phyloP scores from a whole-genome alignment of 2,113 vertebrate genomes.

The Rhea pennata region DNA sequence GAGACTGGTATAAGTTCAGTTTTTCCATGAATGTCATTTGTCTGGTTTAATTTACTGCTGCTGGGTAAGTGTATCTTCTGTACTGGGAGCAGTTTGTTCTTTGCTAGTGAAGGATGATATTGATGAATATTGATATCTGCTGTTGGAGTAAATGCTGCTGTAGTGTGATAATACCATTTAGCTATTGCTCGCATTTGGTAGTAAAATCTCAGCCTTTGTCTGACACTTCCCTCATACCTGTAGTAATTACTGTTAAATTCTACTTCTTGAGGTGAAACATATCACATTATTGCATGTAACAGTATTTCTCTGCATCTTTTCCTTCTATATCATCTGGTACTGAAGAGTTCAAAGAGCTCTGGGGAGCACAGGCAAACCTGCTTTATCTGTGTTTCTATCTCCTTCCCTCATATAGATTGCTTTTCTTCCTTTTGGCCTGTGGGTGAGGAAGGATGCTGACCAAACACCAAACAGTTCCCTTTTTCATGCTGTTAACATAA shows the following conservation, averaged over 20 bases:
- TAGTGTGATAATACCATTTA: neutral
- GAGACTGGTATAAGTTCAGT: neutral
- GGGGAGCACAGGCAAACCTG: neutral
- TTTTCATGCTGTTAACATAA: neutral
- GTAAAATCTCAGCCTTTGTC: neutral
- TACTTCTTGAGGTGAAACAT: neutral
- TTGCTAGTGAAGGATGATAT: neutral
- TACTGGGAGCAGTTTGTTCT: neutral
- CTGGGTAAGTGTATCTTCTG: neutral
- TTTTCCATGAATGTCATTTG: neutral
- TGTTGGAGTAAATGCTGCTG: neutral
- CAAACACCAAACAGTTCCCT: neutral
- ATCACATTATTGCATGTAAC: neutral
- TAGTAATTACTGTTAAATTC: neutral
- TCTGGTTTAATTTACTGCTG: neutral
- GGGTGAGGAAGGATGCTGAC: neutral
- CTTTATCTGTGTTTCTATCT: neutral
- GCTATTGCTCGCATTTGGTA: neutral
- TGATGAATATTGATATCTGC: constrained; percentile 18
- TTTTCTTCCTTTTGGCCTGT: neutral
- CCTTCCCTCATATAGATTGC: neutral
- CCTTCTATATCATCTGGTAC: neutral
- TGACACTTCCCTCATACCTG: neutral
- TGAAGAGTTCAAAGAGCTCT: neutral
- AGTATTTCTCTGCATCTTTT: neutral